phyloP scores from a whole-genome alignment of 2,797 vertebrate genomes.

The Urophycis tenuis region DNA sequence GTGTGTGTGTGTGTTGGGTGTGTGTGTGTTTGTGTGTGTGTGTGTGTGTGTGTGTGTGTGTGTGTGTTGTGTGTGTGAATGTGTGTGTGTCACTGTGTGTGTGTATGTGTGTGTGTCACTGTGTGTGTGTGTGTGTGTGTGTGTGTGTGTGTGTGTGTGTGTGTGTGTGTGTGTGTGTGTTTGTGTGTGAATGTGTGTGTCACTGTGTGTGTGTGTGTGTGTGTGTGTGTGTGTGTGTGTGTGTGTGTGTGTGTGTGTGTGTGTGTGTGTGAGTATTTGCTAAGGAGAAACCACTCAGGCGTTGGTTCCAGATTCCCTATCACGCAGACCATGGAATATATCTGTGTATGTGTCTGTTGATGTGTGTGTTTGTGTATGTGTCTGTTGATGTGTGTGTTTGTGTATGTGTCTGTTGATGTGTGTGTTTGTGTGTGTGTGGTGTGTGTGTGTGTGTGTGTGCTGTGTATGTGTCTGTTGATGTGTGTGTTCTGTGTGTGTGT shows the following conservation, averaged over 20 bases:
- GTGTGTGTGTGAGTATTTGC: neutral
- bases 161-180: neutral
- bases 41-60: neutral
- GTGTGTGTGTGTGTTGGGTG: neutral
- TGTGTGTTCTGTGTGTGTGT: slow-evolving; percentile 13
- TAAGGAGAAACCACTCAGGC: neutral
- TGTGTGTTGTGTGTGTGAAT: neutral
- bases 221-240: neutral
- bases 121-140: neutral
- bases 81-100: slow-evolving; percentile 17
- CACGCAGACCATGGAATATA: neutral
- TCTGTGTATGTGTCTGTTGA: neutral
- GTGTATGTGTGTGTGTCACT: slow-evolving; percentile 23
- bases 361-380: neutral
- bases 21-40: neutral
- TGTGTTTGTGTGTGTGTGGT: slow-evolving; percentile 10
- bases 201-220: neutral
- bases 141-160: neutral
- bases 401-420: slow-evolving; percentile 13
- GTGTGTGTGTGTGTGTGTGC: slow-evolving; percentile 14
- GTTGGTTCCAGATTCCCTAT: neutral
- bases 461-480: no score
- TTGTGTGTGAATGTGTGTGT: neutral
- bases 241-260: neutral
- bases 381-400: slow-evolving; percentile 7